Base-by-base conservation (phyloP, 2,113 vertebrate species). In the Spermophilus dauricus region DNA sequence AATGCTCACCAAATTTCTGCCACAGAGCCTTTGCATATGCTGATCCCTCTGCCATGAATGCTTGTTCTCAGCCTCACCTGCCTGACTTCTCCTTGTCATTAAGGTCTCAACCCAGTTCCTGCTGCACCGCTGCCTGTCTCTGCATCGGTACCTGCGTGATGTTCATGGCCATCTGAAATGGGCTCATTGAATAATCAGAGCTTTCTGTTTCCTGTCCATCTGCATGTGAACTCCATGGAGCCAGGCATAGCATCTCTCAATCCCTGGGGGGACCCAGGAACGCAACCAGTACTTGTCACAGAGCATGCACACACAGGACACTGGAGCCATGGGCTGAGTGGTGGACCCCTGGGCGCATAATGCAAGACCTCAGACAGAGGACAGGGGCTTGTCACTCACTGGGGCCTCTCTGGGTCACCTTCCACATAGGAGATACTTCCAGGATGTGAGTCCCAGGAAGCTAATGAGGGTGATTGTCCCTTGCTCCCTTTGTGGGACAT, bases 121-220 rank as follows among this genome's bases (percentile, higher is more conserved):
- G 30, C 58, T 63, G 1, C 0, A 67, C 78, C 5, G 34, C 6
- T 3, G 13, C 48, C 24, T 24, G 48, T 24, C 32, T 34, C 18
- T 0, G 2, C 4, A 32, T 30, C 10, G 17, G 51, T 7, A 17
- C 34, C 42, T 11, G 32, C 0, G 0, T 8, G 11, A 28, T 0
- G 0, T 20, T 24, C 20, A 20, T 39, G 18, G 20, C 53, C 16
- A 5, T 34, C 28, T 42, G 75, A 72, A 13, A 80, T 4, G 4
- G 32, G 32, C 39, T 61, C 18, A 32, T 32, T 51, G 11, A 61
- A 4, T 24, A 4, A 24, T 16, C 5, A 0, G 8, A 4, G 4
- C 5, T 1, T 13, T 48, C 91, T 26, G 37, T 26, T 28, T n/a
- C 45, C 70, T 22, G 8, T 3, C 20, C 5, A 0, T 28, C 70